phyloP scores from a whole-genome alignment of 1,140 invertebrate species.

The Drosophila orosa region DNA sequence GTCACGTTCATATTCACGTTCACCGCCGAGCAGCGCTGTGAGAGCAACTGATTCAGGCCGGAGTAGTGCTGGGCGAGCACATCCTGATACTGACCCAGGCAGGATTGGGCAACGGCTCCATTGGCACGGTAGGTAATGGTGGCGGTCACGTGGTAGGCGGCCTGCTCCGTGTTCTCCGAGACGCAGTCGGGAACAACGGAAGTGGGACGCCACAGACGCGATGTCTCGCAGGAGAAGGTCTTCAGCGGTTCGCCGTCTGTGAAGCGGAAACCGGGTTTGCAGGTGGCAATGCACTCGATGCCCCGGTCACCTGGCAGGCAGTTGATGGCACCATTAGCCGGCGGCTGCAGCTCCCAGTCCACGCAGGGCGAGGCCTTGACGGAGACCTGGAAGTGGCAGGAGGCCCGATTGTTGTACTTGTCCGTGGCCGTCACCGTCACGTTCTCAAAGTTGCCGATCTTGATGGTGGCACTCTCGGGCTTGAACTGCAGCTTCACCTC shows the following conservation, averaged over 20 bases:
- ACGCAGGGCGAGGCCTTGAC: constrained; percentile 97
- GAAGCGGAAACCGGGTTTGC: constrained; percentile 95
- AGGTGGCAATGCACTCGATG: constrained; percentile 95
- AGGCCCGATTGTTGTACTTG: constrained; percentile 94
- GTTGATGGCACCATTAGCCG: constrained; percentile 94
- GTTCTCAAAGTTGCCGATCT: constrained; percentile 96
- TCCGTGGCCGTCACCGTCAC: constrained; percentile 96
- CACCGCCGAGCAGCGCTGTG: constrained; percentile 95
- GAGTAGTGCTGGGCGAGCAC: constrained; percentile 92
- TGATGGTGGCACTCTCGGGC: constrained; percentile 94
- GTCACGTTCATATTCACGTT: constrained; percentile 98
- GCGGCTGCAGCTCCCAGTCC: constrained; percentile 95
- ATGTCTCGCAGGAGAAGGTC: constrained; percentile 92
- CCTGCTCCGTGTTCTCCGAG: constrained; percentile 96
- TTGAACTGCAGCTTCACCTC: constrained; percentile 93
- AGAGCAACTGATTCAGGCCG: constrained; percentile 92
- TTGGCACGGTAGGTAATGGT: constrained; percentile 95
- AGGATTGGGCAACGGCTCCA: constrained; percentile 92
- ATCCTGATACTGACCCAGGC: constrained; percentile 94
- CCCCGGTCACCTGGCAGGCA: constrained; percentile 92
- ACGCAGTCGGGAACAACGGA: constrained; percentile 97
- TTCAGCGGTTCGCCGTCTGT: constrained; percentile 95
- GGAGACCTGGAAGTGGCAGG: constrained; percentile 96
- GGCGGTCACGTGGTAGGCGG: constrained; percentile 95
- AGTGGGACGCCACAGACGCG: constrained; percentile 92